A percentile compares a stretch with the other conserved stretches of the same genome.
Conservation (phyloP, 2,113 vertebrate species). For the Trematocara nigrifrons region DNA sequence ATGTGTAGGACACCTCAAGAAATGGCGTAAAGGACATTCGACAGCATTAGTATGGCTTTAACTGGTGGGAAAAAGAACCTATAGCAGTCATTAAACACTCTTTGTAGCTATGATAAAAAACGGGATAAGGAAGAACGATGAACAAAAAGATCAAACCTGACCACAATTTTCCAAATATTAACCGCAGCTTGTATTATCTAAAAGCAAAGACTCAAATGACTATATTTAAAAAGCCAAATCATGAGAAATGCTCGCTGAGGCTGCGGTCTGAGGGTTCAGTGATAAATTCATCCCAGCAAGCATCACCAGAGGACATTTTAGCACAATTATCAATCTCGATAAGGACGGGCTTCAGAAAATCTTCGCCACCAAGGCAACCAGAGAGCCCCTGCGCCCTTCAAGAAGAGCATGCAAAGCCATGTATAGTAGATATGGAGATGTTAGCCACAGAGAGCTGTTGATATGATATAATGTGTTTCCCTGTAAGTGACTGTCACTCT, state of each 20-base stretch:
- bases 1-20: neutral
- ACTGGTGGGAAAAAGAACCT: neutral
- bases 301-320: constrained; percentile 34
- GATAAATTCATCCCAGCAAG: constrained; percentile 12
- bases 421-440: neutral
- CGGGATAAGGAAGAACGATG: neutral
- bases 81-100: neutral
- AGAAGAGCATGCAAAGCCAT: neutral
- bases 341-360: constrained; percentile 28
- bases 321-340: constrained; percentile 50
- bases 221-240: constrained; percentile 6
- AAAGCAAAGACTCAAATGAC: neutral
- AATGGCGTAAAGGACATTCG: neutral
- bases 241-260: constrained; percentile 4
- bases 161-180: neutral
- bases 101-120: neutral
- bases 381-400: constrained; percentile 20
- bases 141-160: neutral
- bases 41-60: neutral
- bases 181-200: neutral
- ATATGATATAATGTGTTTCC: neutral
- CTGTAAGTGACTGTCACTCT: neutral
- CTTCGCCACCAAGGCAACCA: constrained; percentile 22
- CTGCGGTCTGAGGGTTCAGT: neutral
- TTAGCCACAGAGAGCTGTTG: neutral